Base-by-base conservation (phyloP, 2,113 vertebrate species). In the Thryonomys swinderianus region DNA sequence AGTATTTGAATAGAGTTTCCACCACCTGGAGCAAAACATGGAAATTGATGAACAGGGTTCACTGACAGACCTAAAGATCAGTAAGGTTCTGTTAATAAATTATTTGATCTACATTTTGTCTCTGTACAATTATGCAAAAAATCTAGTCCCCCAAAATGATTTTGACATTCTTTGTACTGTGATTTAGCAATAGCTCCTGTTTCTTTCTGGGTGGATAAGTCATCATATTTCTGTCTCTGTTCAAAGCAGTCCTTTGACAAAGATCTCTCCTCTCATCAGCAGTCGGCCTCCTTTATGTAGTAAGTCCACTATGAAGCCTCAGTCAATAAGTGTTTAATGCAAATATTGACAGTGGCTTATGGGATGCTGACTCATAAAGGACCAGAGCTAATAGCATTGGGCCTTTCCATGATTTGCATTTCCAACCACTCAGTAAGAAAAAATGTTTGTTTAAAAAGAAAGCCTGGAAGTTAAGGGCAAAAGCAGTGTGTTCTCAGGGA, bases 291-390 rank as follows among this genome's bases (percentile, higher is more conserved):
- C 76, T 95, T 96, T 90, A 86, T 86, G 97, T 97, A 87, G 62
- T 66, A 91, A 97, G 69, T n/a, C 45, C 91, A 91, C 92, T 66
- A 90, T 97, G 97, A 98, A 97, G 93, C 92, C 91, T 95, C 34
- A 78, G 81, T 97, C 97, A 96, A 91, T 97, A 96, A 91, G 74
- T 85, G 85, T 96, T 96, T 97, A 97, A 97, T 97, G 98, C 57
- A 97, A 97, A 97, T 97, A 98, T 96, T 96, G 97, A 98, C n/a
- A 1, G 85, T 96, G 74, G 96, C 97, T 98, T 98, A 93, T 95
- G 93, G 81, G 93, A 79, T 84, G 67, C 96, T 96, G 97, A 97
- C 96, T 98, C 97, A 95, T 95, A 97, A 97, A 97, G 88, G 94
- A 96, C 91, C 45, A 66, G 40, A 0, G 12, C 88, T 96, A 95